Evolutionary conservation across 1,140 invertebrate genomes (phyloP).

Genomic region (Drosophila busckii): DNA sequence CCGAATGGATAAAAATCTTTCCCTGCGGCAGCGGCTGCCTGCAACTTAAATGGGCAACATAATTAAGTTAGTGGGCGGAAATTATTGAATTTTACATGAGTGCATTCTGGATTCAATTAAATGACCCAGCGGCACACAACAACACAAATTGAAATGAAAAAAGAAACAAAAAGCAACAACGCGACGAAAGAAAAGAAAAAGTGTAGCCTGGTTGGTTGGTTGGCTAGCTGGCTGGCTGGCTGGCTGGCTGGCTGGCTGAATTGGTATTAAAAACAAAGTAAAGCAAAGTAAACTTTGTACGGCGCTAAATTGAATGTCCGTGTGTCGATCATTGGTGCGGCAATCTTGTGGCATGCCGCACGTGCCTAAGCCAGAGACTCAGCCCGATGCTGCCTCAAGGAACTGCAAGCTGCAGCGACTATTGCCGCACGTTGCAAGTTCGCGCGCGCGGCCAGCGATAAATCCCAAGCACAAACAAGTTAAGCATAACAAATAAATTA

Average conservation of each 20-base stretch:
- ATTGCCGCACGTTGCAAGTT: too few relatives aligned
- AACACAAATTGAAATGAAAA: slow-evolving; percentile 1
- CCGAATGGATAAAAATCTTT: too few relatives aligned
- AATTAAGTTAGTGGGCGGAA: slow-evolving; percentile 65
- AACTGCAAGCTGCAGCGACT: not conserved
- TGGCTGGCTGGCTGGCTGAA: not conserved
- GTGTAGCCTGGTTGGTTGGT: not conserved
- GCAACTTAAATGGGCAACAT: slow-evolving; percentile 52
- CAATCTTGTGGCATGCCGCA: slow-evolving; percentile 8
- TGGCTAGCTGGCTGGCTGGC: not conserved
- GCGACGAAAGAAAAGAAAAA: not conserved
- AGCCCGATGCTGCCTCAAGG: not conserved
- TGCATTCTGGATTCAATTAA: slow-evolving; percentile 66
- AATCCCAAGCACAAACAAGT: too few relatives aligned
- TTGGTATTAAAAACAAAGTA: not conserved
- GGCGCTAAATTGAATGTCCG: slow-evolving; percentile 10
- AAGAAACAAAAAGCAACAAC: slow-evolving; percentile 3
- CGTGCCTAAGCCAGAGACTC: slow-evolving; percentile 13
- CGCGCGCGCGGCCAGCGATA: too few relatives aligned
- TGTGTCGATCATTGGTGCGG: slow-evolving; percentile 30
- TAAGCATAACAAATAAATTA: too few relatives aligned
- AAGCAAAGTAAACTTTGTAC: slow-evolving; percentile 5
- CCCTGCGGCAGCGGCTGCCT: not conserved
- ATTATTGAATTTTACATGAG: slow-evolving; percentile 73
- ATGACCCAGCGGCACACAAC: slow-evolving; percentile 5